These are phyloP conservation scores for Fregetta grallaria DNA, from an alignment of 2,113 vertebrate species.

Conservation along the genomic window DNA sequence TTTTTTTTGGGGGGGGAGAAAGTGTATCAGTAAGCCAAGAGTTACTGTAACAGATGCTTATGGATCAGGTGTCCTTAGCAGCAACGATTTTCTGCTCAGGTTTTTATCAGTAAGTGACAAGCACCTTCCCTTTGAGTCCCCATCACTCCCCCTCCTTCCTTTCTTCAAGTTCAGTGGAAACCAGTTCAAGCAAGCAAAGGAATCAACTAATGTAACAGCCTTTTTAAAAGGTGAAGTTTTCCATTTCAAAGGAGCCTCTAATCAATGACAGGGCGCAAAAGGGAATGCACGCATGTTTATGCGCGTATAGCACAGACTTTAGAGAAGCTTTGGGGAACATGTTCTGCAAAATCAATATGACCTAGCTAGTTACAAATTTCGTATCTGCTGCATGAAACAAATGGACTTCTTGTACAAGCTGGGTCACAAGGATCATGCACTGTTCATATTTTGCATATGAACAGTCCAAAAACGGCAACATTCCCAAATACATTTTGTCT, in stretches of 20 bases:
- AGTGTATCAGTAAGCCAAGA: background rate
- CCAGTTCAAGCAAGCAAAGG: constrained; percentile 59
- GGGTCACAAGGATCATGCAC: background rate
- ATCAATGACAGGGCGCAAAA: constrained; percentile 60
- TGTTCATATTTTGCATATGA: background rate
- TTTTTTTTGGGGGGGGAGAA: background rate
- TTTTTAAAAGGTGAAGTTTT: constrained; percentile 64
- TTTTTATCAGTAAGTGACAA: constrained; percentile 71
- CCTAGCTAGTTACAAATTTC: constrained; percentile 40
- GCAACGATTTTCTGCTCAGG: constrained; percentile 65
- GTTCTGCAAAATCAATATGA: constrained; percentile 53
- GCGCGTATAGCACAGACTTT: background rate
- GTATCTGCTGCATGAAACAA: constrained; percentile 46
- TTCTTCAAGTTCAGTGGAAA: constrained; percentile 53
- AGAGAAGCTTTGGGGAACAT: constrained; percentile 40
- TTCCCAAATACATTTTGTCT: background rate
- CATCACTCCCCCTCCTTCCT: constrained; percentile 5
- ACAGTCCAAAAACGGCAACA: background rate
- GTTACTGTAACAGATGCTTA: constrained; percentile 47
- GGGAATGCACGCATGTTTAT: constrained; percentile 56
- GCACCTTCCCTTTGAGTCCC: constrained; percentile 52
- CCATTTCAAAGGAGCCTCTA: constrained; percentile 59
- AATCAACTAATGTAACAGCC: constrained; percentile 59
- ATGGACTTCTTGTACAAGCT: constrained; percentile 11
- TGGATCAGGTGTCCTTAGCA: constrained; percentile 58